A percentile compares a stretch with the other conserved stretches of the same genome.
Conservation (phyloP, 2,113 vertebrate species). For the Marmota flaviventris region DNA sequence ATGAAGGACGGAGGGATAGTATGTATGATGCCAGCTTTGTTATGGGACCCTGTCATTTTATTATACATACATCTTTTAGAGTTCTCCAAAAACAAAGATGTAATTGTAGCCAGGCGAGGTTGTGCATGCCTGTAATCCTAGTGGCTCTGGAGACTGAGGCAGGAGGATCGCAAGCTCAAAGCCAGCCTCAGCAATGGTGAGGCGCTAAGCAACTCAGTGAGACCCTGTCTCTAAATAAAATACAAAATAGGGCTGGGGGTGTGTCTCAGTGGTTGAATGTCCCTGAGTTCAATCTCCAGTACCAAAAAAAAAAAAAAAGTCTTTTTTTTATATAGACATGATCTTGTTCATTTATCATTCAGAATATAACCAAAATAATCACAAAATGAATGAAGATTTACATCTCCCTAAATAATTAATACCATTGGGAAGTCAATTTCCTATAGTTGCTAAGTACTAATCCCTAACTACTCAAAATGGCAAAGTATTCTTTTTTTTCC, state of each 20-base stretch:
- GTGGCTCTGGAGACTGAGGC: too few relatives aligned
- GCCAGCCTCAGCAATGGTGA: too few relatives aligned
- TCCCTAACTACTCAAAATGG: not conserved
- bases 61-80: not conserved
- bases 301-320: too few relatives aligned
- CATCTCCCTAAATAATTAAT: slow-evolving; percentile 10
- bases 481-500: not conserved
- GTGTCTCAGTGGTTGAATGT: too few relatives aligned
- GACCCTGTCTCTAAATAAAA: too few relatives aligned
- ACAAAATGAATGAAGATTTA: slow-evolving; percentile 11
- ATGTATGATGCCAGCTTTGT: slow-evolving; percentile 84
- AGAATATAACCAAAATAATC: slow-evolving; percentile 21
- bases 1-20: slow-evolving; percentile 95
- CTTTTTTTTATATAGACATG: not conserved
- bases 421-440: not conserved
- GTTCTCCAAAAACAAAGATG: slow-evolving; percentile 7
- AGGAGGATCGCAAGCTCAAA: too few relatives aligned
- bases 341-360: slow-evolving; percentile 52
- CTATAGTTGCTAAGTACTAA: not conserved
- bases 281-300: too few relatives aligned
- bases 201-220: too few relatives aligned
- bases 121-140: too few relatives aligned
- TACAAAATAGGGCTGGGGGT: too few relatives aligned
- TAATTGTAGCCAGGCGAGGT: not conserved
- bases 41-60: not conserved